Percentiles rank a stretch among this genome's conserved stretches.
Evolutionary conservation across 2,888 invertebrate genomes (phyloP).

Genomic region (Graphium colonna): DNA sequence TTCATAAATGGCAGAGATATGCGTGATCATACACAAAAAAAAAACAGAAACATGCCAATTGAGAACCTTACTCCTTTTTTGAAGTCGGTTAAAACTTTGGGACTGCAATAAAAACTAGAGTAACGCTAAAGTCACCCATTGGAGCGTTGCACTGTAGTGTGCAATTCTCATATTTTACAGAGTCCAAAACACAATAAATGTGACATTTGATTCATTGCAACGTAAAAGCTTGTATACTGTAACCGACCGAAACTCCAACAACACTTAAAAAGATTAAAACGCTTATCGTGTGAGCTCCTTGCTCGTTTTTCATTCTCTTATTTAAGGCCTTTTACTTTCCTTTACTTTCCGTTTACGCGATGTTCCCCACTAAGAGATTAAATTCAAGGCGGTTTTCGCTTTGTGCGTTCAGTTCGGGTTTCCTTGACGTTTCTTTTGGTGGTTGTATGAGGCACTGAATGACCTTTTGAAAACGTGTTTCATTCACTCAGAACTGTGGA

Average conservation of each 20-base stretch:
- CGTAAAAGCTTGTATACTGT: conserved; percentile 23
- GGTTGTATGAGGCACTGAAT: conserved; percentile 5
- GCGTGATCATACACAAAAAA: too few species aligned
- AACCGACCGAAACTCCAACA: conserved; percentile 34
- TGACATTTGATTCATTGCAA: conserved; percentile 22
- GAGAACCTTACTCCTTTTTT: too few species aligned
- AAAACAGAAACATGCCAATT: too few species aligned
- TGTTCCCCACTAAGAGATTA: conserved; percentile 62
- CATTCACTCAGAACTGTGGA: conserved; percentile 5
- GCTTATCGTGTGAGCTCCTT: conserved; percentile 63
- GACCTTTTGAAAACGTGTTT: conserved; percentile 14
- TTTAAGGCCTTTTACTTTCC: conserved; percentile 66
- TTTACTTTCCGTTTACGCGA: conserved; percentile 60
- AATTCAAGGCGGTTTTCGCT: conserved; percentile 44
- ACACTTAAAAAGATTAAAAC: conserved; percentile 75
- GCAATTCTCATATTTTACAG: conserved; percentile 20
- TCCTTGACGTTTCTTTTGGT: conserved; percentile 19
- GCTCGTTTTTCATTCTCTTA: conserved; percentile 69
- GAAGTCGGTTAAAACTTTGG: not conserved
- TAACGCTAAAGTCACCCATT: conserved; percentile 3
- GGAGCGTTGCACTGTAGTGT: conserved; percentile 1
- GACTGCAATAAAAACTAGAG: conserved; percentile 8
- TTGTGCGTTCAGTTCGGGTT: conserved; percentile 20
- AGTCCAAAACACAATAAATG: conserved; percentile 22
- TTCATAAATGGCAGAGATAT: too few species aligned